Conservation (phyloP, 2,888 invertebrate species). For the Notocelia uddmanniana region DNA sequence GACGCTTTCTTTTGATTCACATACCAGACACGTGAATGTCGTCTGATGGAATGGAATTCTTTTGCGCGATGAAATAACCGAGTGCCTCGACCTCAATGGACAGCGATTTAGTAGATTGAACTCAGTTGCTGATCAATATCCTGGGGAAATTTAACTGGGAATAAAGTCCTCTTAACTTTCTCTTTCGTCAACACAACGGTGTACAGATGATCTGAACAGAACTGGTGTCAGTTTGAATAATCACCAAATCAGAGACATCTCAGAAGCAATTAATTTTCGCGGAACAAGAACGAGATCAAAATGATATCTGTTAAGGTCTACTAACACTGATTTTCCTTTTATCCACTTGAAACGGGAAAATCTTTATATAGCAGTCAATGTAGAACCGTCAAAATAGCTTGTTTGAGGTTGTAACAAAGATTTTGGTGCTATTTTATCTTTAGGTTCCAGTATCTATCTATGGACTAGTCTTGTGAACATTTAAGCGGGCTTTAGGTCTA, state of each 20-base stretch:
- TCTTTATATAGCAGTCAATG: too few relatives aligned
- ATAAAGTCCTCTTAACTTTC: not conserved
- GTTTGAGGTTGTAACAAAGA: too few relatives aligned
- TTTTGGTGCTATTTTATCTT: too few relatives aligned
- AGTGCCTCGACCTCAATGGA: constrained; percentile 19
- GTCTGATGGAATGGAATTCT: constrained; percentile 14
- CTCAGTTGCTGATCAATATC: not conserved
- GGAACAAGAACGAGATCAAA: too few relatives aligned
- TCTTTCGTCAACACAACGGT: not conserved
- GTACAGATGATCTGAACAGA: not conserved
- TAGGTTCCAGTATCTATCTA: too few relatives aligned
- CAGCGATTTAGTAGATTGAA: constrained; percentile 40
- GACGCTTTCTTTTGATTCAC: constrained; percentile 14
- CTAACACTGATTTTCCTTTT: not conserved
- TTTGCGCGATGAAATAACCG: constrained; percentile 19
- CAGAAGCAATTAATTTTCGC: too few relatives aligned
- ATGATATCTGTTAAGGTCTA: too few relatives aligned
- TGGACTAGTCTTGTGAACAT: too few relatives aligned
- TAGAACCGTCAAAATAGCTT: too few relatives aligned
- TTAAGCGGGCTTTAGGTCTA: too few relatives aligned
- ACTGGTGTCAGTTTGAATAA: not conserved
- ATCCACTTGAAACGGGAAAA: too few relatives aligned
- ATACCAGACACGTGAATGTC: constrained; percentile 21
- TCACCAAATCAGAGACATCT: not conserved
- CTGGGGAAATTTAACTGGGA: constrained; percentile 1